These are phyloP conservation scores for Pantherophis alleghaniensis DNA, from an alignment of 2,797 vertebrate genomes.

Conservation along the genomic window DNA sequence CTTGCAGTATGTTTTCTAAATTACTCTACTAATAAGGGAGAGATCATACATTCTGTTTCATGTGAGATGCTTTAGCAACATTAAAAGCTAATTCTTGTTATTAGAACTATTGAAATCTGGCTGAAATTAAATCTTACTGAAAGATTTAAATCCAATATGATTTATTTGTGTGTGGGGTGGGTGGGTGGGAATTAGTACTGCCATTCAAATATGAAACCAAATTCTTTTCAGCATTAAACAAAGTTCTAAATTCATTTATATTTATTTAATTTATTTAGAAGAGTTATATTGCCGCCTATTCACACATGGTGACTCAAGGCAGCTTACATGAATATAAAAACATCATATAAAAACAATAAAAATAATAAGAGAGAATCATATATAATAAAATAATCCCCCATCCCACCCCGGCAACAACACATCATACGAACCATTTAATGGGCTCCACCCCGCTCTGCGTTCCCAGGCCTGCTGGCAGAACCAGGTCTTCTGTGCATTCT, in stretches of 20 bases:
- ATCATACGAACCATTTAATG: no score
- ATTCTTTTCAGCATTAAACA: background rate
- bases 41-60: background rate
- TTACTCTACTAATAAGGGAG: background rate
- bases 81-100: background rate
- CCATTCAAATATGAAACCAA: background rate
- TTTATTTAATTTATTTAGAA: no score
- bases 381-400: no score
- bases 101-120: background rate
- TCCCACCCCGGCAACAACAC: no score
- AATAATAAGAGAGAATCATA: no score
- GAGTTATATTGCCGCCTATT: no score
- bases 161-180: background rate
- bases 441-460: no score
- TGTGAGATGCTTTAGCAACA: background rate
- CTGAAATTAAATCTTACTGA: background rate
- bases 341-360: no score
- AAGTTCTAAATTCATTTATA: background rate
- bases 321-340: no score
- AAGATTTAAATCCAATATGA: background rate
- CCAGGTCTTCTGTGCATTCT: no score
- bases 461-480: no score
- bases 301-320: no score
- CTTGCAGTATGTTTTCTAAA: background rate
- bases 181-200: background rate